Base-by-base conservation (phyloP, 2,888 invertebrate genomes). In the Antheraea assamensis region DNA sequence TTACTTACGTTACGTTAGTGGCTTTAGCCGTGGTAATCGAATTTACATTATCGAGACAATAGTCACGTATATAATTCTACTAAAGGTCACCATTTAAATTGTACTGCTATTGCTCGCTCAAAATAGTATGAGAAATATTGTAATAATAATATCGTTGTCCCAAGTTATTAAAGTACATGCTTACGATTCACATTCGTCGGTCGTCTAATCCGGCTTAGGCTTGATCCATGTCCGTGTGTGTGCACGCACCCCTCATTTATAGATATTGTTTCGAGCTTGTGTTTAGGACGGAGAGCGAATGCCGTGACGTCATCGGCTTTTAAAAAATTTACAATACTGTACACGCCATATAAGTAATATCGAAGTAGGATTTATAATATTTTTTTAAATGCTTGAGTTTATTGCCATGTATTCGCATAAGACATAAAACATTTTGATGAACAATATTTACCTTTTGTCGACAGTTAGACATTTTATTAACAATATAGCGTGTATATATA, bases 121-220 rank as follows among this genome's bases (percentile, higher is more conserved):
- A 21, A 21, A 19, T 52, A 52, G 24, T 58, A 24, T 58, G 58
- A 58, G 8, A 58, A 58, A 58, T 24, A 58, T 64, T 13, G 27
- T 64, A 64, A 30, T 27, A 64, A 64, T 30, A 21, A 64, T 64
- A 64, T 27, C 15, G 61, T 64, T 30, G 13, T 17, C 30, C 27
- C 30, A 30, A 30, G 30, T 64, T 64, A 30, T 64, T 64, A 64
- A 30, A 5, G 61, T 64, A 30, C 30, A 64, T 64, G 61, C 30
- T 64, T 64, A 64, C 30, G 61, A 64, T 64, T 88, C 89, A 87
- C 87, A 93, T 92, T 89, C 88, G 88, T 80, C 88, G 91, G 92
- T 87, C 89, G 86, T 86, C 85, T 93, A 92, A 93, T 93, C 92
- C 92, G 91, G 92, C 92, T 93, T 91, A 92, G 86, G 87, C 83